phyloP scores from a whole-genome alignment of 2,113 vertebrate species.

The Limnothrissa miodon region DNA sequence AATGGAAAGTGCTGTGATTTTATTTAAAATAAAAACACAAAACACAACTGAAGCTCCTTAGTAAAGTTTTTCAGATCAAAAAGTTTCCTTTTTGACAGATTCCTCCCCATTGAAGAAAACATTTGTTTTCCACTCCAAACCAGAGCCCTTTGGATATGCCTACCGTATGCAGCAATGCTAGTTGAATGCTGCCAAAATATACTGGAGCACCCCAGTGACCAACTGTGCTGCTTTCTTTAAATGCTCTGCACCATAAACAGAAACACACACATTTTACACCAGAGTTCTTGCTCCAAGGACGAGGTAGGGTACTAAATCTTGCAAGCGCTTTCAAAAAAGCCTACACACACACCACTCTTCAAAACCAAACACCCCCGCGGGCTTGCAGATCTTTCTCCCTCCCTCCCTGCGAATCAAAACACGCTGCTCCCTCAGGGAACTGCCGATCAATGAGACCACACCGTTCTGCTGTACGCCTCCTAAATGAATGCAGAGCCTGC shows the following conservation, averaged over 20 bases:
- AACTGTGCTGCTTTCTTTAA: background rate
- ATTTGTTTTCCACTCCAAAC: background rate
- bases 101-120: background rate
- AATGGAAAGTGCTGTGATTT: too few species aligned
- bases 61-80: background rate
- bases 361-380: background rate
- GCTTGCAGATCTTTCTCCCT: background rate
- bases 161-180: background rate
- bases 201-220: background rate
- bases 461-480: slow-evolving; percentile 21
- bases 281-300: background rate
- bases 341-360: background rate
- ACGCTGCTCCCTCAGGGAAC: background rate
- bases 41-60: background rate
- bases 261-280: background rate
- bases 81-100: background rate
- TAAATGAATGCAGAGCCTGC: slow-evolving; percentile 27
- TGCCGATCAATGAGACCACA: slow-evolving; percentile 19
- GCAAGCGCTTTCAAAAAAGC: background rate
- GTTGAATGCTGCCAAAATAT: background rate
- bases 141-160: background rate
- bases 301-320: background rate
- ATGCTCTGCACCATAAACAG: background rate
- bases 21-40: too few species aligned
- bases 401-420: background rate